phyloP scores from a whole-genome alignment of 2,113 vertebrate genomes.

The Caretta caretta region DNA sequence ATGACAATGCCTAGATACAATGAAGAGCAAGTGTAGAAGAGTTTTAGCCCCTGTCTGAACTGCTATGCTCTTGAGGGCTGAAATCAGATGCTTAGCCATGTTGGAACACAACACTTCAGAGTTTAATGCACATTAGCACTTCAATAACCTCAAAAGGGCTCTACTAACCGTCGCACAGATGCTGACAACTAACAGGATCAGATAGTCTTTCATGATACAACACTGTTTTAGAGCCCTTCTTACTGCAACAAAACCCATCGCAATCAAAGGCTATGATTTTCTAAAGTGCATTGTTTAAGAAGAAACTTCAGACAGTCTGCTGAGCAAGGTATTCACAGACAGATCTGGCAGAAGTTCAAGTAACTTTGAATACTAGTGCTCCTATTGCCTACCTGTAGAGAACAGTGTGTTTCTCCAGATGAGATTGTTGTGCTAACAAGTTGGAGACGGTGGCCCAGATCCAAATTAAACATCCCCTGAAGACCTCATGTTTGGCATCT shows the following conservation, averaged over 20 bases:
- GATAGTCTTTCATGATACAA: background rate
- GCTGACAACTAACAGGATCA: background rate
- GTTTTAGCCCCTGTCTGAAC: background rate
- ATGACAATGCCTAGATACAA: background rate
- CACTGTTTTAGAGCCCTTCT: background rate
- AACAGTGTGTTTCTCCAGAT: rapidly evolving
- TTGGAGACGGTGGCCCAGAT: background rate
- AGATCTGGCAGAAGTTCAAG: constrained; percentile 26
- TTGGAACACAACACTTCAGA: background rate
- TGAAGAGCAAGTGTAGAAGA: background rate
- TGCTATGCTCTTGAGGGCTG: background rate
- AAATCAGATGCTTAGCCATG: background rate
- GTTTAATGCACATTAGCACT: background rate
- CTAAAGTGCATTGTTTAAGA: background rate
- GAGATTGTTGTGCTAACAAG: background rate
- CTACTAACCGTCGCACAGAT: background rate
- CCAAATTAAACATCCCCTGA: constrained; percentile 42
- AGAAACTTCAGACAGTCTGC: background rate
- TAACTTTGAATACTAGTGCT: background rate
- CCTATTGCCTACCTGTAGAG: constrained; percentile 21
- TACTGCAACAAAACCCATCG: background rate
- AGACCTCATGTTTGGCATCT: constrained; percentile 2
- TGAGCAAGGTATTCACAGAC: background rate
- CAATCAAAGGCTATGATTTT: background rate
- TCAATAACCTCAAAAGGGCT: background rate